Percentiles rank a stretch among this genome's conserved stretches.
Evolutionary conservation across 2,797 vertebrate genomes (phyloP).

Genomic region (Hafferia zeledoni): DNA sequence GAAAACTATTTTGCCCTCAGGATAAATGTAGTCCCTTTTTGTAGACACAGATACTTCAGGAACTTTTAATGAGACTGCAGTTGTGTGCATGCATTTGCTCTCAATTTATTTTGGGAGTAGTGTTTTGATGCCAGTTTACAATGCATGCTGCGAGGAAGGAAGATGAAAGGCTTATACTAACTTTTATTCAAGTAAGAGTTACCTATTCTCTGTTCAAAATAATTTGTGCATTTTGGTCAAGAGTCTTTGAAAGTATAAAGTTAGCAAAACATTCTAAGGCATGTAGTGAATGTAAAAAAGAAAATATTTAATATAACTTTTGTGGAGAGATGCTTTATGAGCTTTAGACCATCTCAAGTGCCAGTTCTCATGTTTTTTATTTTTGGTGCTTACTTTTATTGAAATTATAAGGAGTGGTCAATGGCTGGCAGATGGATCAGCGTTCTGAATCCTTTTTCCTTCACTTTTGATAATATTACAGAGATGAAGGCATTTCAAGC

Average conservation of each 20-base stretch:
- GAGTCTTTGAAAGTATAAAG: slow-evolving; percentile 2
- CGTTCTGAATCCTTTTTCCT: background rate
- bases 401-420: background rate
- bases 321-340: background rate
- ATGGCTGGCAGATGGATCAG: background rate
- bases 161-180: slow-evolving; percentile 21
- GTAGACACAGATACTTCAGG: background rate
- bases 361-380: background rate
- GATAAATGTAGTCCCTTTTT: background rate
- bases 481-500: background rate
- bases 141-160: background rate
- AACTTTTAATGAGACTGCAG: slow-evolving; percentile 38
- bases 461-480: background rate
- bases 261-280: background rate
- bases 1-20: background rate
- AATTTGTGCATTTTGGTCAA: background rate
- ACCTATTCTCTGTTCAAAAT: background rate
- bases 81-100: background rate
- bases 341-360: background rate
- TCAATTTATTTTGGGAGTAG: slow-evolving; percentile 10
- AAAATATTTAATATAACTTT: background rate
- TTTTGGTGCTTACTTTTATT: background rate
- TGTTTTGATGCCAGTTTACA: slow-evolving; percentile 12
- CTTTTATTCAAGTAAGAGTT: background rate
- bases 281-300: background rate